A percentile compares a stretch with the other conserved stretches of the same genome.
phyloP scores from a whole-genome alignment of 2,888 invertebrate genomes.

The Noctua janthe region DNA sequence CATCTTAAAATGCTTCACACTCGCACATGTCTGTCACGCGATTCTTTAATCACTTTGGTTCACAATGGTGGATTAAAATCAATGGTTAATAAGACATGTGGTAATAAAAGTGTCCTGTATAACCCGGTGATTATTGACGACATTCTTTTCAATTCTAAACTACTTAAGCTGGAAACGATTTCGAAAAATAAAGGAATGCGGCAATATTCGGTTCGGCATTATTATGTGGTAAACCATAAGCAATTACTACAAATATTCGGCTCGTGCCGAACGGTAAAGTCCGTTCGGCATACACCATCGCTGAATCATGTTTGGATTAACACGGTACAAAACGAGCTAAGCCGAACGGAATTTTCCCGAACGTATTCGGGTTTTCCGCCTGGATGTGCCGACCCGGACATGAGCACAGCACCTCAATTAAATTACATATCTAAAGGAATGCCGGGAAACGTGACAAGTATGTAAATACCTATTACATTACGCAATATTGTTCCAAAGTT shows the following conservation, averaged over 20 bases:
- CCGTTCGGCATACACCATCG: background rate
- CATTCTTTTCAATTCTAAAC: background rate
- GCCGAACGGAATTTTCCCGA: background rate
- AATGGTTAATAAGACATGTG: background rate
- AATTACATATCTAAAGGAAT: too few relatives aligned
- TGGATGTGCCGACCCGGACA: background rate
- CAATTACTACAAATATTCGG: background rate
- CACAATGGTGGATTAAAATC: slow-evolving; percentile 33
- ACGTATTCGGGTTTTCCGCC: background rate
- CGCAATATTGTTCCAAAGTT: slow-evolving; percentile 42
- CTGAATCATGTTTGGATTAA: background rate
- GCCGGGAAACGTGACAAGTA: slow-evolving; percentile 12
- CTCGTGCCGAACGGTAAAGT: background rate
- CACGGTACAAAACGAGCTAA: background rate
- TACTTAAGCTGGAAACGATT: background rate
- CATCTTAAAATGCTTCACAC: background rate
- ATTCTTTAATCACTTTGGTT: slow-evolving; percentile 20
- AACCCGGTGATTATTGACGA: background rate
- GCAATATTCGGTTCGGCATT: background rate
- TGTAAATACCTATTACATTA: slow-evolving; percentile 35
- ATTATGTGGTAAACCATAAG: background rate
- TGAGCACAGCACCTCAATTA: background rate
- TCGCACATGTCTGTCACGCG: slow-evolving; percentile 1
- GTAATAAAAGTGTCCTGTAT: background rate
- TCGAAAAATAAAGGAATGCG: background rate